Base-by-base conservation (phyloP, 2,888 invertebrate genomes). In the Neoscelio sp. region DNA sequence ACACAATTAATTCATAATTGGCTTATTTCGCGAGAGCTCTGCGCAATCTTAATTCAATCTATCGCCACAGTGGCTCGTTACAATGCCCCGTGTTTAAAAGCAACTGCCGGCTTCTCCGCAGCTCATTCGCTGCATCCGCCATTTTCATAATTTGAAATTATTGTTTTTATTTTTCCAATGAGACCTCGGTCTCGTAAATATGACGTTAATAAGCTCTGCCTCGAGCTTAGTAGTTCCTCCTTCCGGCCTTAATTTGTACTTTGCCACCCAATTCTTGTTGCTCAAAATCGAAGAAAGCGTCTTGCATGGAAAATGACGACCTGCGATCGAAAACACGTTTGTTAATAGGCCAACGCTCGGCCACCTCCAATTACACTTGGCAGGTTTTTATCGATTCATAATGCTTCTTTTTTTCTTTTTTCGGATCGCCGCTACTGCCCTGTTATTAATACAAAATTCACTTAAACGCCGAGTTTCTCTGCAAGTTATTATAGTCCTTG, bases 11-110 rank as follows among this genome's bases (percentile, higher is more conserved):
- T 89, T 89, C 86, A 88, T 89, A 89, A 90, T 90, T 89, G 89
- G 89, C 88, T 87, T 87, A 88, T 89, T 89, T 86, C 80, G 85
- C 87, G 84, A 85, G 84, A 87, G 86, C 85, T 80, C 84, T 82
- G 80, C 83, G 84, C 87, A 89, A 90, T 90, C 90, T 90, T 89
- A 89, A 89, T 90, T 90, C 87, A 89, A 90, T 90, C 89, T 89
- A 89, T 89, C 87, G 88, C 88, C 87, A 84, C 82, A 85, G 85
- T 84, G 85, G 86, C 86, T 88, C 86, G 85, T 89, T 87, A 87
- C 83, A 78, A 83, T 81, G 78, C 80, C 82, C 83, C 60, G 80
- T 81, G 73, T 82, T 83, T 83, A 82, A 85, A 82, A 80, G 77
- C 65, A 81, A 80, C 82, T 82, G 81, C 78, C 77, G 73, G 79